Conservation (phyloP, 2,113 vertebrate species). For the Struthidea cinerea region DNA sequence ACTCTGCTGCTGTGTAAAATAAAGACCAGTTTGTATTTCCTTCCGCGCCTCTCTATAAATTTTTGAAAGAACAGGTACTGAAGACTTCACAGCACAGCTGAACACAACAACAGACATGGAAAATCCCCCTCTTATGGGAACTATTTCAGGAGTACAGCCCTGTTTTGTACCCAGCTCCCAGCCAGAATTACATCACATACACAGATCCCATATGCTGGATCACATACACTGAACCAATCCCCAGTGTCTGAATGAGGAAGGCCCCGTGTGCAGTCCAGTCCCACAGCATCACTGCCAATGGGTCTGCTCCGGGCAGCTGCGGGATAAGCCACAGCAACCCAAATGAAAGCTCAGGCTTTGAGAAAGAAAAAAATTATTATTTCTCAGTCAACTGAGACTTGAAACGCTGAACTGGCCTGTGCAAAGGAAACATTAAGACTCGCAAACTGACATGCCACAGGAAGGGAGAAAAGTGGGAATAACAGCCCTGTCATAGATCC, state of each 20-base stretch:
- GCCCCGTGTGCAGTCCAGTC: neutral
- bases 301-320: neutral
- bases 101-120: neutral
- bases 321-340: neutral
- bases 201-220: neutral
- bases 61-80: neutral
- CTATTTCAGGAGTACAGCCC: neutral
- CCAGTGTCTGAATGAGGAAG: accelerated
- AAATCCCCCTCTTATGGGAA: neutral
- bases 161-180: neutral
- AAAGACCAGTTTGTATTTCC: neutral
- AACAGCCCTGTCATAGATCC: neutral
- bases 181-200: neutral
- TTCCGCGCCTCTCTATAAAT: neutral
- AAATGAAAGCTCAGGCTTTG: neutral
- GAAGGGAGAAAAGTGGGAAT: neutral
- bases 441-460: neutral
- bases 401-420: neutral
- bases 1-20: neutral
- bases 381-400: neutral
- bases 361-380: neutral
- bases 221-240: neutral
- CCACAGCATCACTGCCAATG: accelerated
- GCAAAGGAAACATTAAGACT: neutral
- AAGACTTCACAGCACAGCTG: neutral